A percentile compares a stretch with the other conserved stretches of the same genome.
Conservation (phyloP, 92 coral and sea anemone genomes). For the Porites cylindrica region DNA sequence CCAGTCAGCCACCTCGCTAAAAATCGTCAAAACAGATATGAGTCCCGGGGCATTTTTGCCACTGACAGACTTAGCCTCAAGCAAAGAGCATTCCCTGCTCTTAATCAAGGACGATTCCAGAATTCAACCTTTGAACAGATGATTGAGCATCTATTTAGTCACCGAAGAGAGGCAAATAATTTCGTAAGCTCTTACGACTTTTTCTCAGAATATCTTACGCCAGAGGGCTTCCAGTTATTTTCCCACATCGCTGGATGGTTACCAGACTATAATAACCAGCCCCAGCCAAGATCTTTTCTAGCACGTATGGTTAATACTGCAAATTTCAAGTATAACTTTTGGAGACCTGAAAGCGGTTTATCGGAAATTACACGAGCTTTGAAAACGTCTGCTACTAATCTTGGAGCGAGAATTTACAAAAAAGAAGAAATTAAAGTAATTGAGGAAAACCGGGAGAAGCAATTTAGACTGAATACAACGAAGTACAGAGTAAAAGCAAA, state of each 20-base stretch:
- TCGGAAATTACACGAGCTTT: neutral
- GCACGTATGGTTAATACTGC: neutral
- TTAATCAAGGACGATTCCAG: constrained; percentile 3
- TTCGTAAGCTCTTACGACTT: constrained; percentile 16
- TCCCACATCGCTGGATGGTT: neutral
- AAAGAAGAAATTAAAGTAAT: constrained; percentile 28
- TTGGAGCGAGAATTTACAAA: constrained; percentile 13
- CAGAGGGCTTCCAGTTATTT: constrained; percentile 9
- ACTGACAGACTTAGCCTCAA: neutral
- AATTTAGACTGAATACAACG: constrained; percentile 9
- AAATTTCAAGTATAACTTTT: neutral
- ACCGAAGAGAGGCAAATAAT: neutral
- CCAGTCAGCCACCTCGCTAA: constrained; percentile 15
- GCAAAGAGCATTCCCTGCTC: constrained; percentile 10
- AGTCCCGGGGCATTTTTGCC: constrained; percentile 28
- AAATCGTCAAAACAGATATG: neutral
- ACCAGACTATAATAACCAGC: neutral
- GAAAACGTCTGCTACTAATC: constrained; percentile 2
- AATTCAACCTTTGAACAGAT: constrained; percentile 1
- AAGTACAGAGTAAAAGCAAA: constrained; percentile 5
- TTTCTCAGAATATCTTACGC: constrained; percentile 11
- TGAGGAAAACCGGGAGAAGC: neutral
- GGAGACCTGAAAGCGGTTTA: constrained; percentile 4
- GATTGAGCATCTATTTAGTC: neutral
- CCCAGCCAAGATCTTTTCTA: neutral